Conservation (phyloP, 2,113 vertebrate genomes). For the Platycercus adscitus region DNA sequence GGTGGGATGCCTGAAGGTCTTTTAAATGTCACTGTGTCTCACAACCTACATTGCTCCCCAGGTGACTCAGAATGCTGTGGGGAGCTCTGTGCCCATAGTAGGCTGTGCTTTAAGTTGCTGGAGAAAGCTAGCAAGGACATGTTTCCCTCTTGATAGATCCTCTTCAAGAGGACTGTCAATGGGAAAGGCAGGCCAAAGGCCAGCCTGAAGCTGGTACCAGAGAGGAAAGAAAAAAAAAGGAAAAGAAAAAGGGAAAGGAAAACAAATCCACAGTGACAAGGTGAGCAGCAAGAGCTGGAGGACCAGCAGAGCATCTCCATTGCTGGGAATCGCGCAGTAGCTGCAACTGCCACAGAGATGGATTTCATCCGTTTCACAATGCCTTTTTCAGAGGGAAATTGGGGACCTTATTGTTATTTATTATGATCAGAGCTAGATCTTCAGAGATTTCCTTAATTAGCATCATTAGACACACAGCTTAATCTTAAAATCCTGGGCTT, state of each 20-base stretch:
- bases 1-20: neutral
- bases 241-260: neutral
- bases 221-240: too few species aligned
- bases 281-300: neutral
- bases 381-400: constrained; percentile 8
- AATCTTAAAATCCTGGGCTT: constrained; percentile 65
- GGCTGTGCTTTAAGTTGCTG: neutral
- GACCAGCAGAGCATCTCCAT: neutral
- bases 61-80: neutral
- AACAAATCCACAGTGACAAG: neutral
- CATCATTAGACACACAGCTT: constrained; percentile 62
- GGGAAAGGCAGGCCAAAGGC: neutral
- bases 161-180: neutral
- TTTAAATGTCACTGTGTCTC: neutral
- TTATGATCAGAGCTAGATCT: constrained; percentile 46
- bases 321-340: neutral
- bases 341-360: neutral
- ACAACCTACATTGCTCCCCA: neutral
- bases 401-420: constrained; percentile 56
- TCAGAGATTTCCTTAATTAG: constrained; percentile 65
- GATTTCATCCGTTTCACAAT: neutral
- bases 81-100: neutral
- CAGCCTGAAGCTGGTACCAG: neutral
- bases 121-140: neutral
- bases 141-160: neutral